Evolutionary conservation across 2,888 invertebrate species (phyloP).

Genomic region (Hyppa rectilinea): DNA sequence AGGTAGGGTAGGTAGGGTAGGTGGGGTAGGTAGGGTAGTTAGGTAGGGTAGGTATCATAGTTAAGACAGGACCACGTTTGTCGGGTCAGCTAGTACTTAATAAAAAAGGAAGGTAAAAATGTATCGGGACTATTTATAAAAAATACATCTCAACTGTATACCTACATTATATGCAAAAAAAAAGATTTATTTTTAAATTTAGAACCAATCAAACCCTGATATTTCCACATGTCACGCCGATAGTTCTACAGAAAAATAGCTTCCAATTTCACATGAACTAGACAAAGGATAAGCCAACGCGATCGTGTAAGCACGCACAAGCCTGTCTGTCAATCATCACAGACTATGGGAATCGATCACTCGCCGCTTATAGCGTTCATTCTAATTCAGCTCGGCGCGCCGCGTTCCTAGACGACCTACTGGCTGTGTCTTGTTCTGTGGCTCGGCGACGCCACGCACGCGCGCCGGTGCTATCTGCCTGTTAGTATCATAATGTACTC

Average conservation of each 20-base stretch:
- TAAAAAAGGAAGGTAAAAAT: too few relatives aligned
- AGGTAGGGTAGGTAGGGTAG: too few relatives aligned
- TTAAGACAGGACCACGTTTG: too few relatives aligned
- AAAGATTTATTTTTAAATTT: too few relatives aligned
- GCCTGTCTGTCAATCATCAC: conserved; percentile 57
- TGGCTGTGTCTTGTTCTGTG: conserved; percentile 23
- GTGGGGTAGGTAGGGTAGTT: too few relatives aligned
- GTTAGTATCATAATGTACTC: conserved; percentile 1
- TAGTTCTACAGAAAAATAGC: conserved; percentile 36
- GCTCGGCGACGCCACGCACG: background rate
- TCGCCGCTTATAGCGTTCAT: conserved; percentile 31
- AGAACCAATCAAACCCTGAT: conserved; percentile 1
- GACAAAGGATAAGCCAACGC: conserved; percentile 37
- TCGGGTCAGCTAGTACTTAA: too few relatives aligned
- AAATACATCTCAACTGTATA: too few relatives aligned
- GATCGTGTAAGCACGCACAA: conserved; percentile 41
- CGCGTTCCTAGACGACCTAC: conserved; percentile 32
- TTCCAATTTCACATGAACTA: conserved; percentile 27
- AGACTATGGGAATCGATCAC: conserved; percentile 49
- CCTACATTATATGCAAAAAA: too few relatives aligned
- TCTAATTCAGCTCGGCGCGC: conserved; percentile 32
- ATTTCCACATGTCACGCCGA: background rate
- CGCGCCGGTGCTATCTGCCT: background rate
- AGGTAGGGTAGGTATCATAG: too few relatives aligned
- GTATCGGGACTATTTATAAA: too few relatives aligned